Evolutionary conservation across 2,888 invertebrate species (phyloP).

Genomic region (Willowsia nigromaculata): DNA sequence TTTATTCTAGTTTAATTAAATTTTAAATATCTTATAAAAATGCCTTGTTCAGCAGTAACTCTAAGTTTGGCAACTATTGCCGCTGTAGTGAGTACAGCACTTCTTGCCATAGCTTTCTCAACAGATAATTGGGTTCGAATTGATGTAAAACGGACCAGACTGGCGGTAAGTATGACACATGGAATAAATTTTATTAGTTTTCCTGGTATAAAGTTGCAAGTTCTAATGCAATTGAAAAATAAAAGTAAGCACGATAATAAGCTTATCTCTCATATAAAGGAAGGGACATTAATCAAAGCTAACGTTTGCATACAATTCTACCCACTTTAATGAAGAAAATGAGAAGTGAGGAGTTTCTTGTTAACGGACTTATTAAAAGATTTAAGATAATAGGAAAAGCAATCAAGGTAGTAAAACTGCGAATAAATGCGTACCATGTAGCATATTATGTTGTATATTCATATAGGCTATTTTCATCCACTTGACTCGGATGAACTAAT

Average conservation of each 20-base stretch:
- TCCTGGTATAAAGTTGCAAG: too few species aligned
- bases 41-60: constrained; percentile 97
- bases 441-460: neutral
- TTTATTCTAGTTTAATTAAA: constrained; percentile 39
- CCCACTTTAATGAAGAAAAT: neutral
- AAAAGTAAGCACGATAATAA: neutral
- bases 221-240: neutral
- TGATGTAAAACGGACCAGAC: constrained; percentile 88
- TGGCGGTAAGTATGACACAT: constrained; percentile 85
- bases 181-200: neutral
- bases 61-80: constrained; percentile 97
- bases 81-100: constrained; percentile 95
- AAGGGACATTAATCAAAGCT: neutral
- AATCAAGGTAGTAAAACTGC: neutral
- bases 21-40: constrained; percentile 80
- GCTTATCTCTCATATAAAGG: neutral
- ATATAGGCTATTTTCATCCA: neutral
- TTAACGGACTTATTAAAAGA: neutral
- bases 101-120: constrained; percentile 95
- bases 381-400: neutral
- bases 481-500: neutral
- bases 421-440: neutral
- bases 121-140: constrained; percentile 98
- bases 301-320: neutral
- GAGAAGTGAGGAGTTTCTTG: neutral